Conservation (phyloP, 2,113 vertebrate species). For the Plestiodon gilberti region DNA sequence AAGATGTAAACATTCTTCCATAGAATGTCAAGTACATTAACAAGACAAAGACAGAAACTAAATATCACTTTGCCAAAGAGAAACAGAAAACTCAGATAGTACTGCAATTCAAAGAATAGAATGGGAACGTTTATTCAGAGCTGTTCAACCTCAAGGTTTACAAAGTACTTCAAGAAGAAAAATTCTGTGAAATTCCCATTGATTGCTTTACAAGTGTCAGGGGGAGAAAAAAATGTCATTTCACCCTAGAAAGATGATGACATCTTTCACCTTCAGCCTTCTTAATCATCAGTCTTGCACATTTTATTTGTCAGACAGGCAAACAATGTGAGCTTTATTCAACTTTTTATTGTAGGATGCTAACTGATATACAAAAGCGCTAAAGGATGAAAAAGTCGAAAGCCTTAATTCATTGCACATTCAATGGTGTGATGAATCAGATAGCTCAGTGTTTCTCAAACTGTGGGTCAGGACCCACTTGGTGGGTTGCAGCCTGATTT, state of each 20-base stretch:
- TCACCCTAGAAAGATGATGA: neutral
- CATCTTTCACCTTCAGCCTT: neutral
- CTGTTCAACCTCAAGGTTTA: neutral
- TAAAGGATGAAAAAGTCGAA: neutral
- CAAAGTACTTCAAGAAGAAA: neutral
- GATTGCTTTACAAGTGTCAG: neutral
- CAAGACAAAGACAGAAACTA: neutral
- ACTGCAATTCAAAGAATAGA: neutral
- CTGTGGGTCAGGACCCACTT: too few relatives aligned
- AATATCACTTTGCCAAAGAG: neutral
- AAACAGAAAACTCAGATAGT: neutral
- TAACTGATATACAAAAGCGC: neutral
- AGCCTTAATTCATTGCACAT: neutral
- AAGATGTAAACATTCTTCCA: neutral
- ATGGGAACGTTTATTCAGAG: neutral
- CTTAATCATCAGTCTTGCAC: neutral
- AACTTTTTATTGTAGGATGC: neutral
- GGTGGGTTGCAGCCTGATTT: too few relatives aligned
- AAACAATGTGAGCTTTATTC: constrained; percentile 2
- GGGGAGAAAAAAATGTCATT: neutral
- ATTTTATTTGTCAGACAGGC: neutral
- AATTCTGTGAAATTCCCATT: neutral
- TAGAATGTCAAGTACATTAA: neutral
- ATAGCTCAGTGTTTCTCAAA: too few relatives aligned
- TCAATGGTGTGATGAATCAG: neutral